Conservation (phyloP, 2,888 invertebrate genomes). For the Pemphredon lugubris region DNA sequence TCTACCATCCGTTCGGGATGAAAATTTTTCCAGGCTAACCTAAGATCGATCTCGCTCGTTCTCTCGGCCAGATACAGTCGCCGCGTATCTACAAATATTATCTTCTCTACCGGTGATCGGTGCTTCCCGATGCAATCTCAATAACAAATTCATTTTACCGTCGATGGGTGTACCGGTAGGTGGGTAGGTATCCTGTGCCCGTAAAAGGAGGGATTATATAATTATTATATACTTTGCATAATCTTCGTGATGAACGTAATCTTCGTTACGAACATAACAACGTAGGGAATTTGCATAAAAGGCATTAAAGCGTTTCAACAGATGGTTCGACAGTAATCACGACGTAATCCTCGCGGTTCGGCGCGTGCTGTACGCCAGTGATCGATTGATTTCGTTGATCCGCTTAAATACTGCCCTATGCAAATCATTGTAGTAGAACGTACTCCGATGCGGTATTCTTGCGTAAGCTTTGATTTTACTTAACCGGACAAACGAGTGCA, state of each 20-base stretch:
- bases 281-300: constrained; percentile 65
- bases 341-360: constrained; percentile 62
- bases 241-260: constrained; percentile 59
- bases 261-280: constrained; percentile 55
- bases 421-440: constrained; percentile 59
- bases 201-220: constrained; percentile 56
- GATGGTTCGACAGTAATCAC: constrained; percentile 66
- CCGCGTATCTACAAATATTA: constrained; percentile 45
- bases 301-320: constrained; percentile 64
- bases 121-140: constrained; percentile 42
- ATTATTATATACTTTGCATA: constrained; percentile 57
- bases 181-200: constrained; percentile 37
- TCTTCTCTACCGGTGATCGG: constrained; percentile 15
- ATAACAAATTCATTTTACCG: constrained; percentile 54
- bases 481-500: background rate
- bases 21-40: constrained; percentile 26
- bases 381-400: constrained; percentile 68
- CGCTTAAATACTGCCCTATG: constrained; percentile 65
- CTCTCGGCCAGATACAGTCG: constrained; percentile 24
- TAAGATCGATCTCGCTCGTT: constrained; percentile 26
- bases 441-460: constrained; percentile 50
- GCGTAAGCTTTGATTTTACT: constrained; percentile 10
- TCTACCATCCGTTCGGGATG: constrained; percentile 1
- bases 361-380: constrained; percentile 54
- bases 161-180: constrained; percentile 23